These are phyloP conservation scores for Ariolimax columbianus DNA, from an alignment of 2,888 invertebrate genomes.

Conservation along the genomic window DNA sequence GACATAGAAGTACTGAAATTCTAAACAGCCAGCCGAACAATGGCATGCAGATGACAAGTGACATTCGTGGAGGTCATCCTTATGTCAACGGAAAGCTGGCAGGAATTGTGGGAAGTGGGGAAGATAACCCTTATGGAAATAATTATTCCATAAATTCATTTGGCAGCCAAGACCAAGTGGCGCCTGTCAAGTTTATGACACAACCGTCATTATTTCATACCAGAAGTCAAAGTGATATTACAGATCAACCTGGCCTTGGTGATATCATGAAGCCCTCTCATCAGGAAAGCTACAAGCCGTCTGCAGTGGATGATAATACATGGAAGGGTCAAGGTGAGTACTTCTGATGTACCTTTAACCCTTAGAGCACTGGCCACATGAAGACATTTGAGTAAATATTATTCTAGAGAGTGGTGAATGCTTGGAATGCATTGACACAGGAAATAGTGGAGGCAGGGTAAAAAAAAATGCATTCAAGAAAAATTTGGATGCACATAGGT, in stretches of 20 bases:
- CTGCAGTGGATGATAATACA: neutral
- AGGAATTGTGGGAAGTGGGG: neutral
- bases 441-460: no score
- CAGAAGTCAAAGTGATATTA: slow-evolving; percentile 2
- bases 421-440: no score
- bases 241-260: neutral
- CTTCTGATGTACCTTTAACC: no score
- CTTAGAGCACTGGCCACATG: no score
- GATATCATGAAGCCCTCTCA: neutral
- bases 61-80: neutral
- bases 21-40: neutral
- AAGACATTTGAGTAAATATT: no score
- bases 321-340: slow-evolving; percentile 24
- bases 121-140: slow-evolving; percentile 18
- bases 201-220: neutral
- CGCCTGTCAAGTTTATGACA: slow-evolving; percentile 4
- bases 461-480: no score
- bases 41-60: neutral
- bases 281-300: neutral
- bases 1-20: slow-evolving; percentile 22
- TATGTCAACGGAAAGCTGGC: neutral
- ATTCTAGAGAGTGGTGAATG: no score
- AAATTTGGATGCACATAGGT: no score
- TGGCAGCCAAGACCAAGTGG: slow-evolving; percentile 9
- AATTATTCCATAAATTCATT: slow-evolving; percentile 7